phyloP scores from a whole-genome alignment of 2,888 invertebrate genomes.

The Drosophila limbata region DNA sequence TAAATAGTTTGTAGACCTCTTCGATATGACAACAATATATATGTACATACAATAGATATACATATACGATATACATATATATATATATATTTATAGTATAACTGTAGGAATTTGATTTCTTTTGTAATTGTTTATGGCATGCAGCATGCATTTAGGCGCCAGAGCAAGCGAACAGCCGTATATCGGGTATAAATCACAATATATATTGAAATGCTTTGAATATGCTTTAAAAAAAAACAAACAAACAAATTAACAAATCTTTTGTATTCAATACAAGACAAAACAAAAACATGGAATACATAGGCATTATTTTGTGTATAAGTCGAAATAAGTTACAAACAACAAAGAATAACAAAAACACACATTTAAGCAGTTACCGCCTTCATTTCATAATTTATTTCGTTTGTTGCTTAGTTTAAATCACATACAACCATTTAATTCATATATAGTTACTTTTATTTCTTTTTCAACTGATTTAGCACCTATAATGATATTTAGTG shows the following conservation, averaged over 20 bases:
- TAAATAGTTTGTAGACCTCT: slow-evolving; percentile 35
- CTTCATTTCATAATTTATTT: slow-evolving; percentile 66
- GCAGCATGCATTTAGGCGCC: slow-evolving; percentile 58
- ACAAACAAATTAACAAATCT: slow-evolving; percentile 35
- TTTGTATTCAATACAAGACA: slow-evolving; percentile 64
- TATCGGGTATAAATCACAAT: slow-evolving; percentile 46
- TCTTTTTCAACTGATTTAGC: slow-evolving; percentile 24
- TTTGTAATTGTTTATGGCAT: slow-evolving; percentile 50
- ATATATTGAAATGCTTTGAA: slow-evolving; percentile 76
- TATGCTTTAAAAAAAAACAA: slow-evolving; percentile 75
- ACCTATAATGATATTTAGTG: slow-evolving; percentile 45
- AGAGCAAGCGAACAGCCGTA: slow-evolving; percentile 39
- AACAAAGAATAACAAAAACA: slow-evolving; percentile 20
- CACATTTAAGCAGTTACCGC: slow-evolving; percentile 11
- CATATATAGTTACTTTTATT: slow-evolving; percentile 2
- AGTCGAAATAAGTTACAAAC: slow-evolving; percentile 41
- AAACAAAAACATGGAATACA: slow-evolving; percentile 39
- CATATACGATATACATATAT: slow-evolving; percentile 30
- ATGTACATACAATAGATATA: slow-evolving; percentile 54
- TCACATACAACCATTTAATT: slow-evolving; percentile 5
- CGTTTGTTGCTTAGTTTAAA: slow-evolving; percentile 55
- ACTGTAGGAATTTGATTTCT: slow-evolving; percentile 43
- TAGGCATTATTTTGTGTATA: slow-evolving; percentile 50
- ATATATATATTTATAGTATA: slow-evolving; percentile 43
- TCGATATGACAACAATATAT: slow-evolving; percentile 68